Conservation (phyloP, 2,888 invertebrate genomes). For the Archaeoteleia sp. region DNA sequence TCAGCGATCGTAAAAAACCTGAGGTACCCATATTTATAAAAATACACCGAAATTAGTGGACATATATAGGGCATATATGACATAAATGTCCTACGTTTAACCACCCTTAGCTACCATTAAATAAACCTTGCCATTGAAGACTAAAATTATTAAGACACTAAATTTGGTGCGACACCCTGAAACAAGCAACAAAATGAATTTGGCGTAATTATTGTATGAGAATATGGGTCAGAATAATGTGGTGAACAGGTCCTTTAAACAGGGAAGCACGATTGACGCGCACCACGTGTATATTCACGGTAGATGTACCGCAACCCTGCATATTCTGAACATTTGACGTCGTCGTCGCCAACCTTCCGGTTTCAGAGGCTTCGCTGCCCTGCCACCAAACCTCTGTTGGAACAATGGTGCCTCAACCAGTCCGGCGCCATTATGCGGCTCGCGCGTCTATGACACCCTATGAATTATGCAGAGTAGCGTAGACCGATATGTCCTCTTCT, state of each 20-base stretch:
- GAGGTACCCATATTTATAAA: too few species aligned
- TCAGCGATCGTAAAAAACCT: too few species aligned
- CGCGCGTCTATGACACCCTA: slow-evolving; percentile 72
- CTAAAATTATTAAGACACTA: too few species aligned
- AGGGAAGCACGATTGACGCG: slow-evolving; percentile 22
- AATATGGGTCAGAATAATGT: background rate
- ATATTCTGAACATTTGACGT: slow-evolving; percentile 60
- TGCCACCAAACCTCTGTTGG: slow-evolving; percentile 56
- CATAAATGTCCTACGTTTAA: too few species aligned
- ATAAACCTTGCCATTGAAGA: too few species aligned
- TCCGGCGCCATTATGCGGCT: slow-evolving; percentile 71
- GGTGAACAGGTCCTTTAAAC: slow-evolving; percentile 14
- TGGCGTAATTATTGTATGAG: background rate
- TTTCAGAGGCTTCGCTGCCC: slow-evolving; percentile 61
- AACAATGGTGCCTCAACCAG: slow-evolving; percentile 67
- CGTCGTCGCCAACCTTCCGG: slow-evolving; percentile 58
- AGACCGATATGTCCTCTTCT: slow-evolving; percentile 67
- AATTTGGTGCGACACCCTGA: too few species aligned
- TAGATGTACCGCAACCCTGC: slow-evolving; percentile 52
- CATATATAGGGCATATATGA: too few species aligned
- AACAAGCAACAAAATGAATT: background rate
- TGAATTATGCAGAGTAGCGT: slow-evolving; percentile 74
- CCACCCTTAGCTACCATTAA: too few species aligned
- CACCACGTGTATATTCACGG: slow-evolving; percentile 39
- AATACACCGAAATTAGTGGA: too few species aligned